Conservation (phyloP, 2,888 invertebrate genomes). For the Uropetala carovei region DNA sequence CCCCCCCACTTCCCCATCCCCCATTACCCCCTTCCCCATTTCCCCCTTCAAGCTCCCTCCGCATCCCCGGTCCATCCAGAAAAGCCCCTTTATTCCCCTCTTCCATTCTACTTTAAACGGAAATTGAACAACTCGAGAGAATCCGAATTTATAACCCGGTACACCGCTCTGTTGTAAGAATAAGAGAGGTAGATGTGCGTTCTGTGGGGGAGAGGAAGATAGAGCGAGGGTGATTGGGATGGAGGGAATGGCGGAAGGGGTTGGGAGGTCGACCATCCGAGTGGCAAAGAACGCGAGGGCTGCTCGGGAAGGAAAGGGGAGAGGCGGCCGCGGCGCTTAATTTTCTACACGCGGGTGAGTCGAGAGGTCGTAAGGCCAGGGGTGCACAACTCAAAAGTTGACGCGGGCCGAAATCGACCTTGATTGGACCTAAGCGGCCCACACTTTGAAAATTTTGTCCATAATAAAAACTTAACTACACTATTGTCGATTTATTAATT, state of each 20-base stretch:
- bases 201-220: no score
- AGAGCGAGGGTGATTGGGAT: neutral
- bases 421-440: no score
- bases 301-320: neutral
- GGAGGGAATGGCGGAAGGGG: neutral
- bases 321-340: neutral
- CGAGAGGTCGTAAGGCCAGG: no score
- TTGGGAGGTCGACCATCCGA: no score
- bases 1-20: neutral
- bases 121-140: conserved; percentile 43
- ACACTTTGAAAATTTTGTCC: no score
- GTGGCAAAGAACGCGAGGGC: neutral
- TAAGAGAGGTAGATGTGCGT: neutral
- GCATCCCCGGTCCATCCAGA: neutral
- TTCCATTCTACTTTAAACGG: neutral
- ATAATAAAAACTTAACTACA: no score
- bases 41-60: neutral
- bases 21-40: neutral
- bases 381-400: no score
- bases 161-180: neutral
- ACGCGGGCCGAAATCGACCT: no score
- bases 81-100: no score
- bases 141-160: conserved; percentile 35
- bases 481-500: no score
- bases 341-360: neutral